Evolutionary conservation across 2,797 vertebrate species (phyloP), one percentile per base, ranked within the genome.

Genomic region (Tapirus indicus): DNA sequence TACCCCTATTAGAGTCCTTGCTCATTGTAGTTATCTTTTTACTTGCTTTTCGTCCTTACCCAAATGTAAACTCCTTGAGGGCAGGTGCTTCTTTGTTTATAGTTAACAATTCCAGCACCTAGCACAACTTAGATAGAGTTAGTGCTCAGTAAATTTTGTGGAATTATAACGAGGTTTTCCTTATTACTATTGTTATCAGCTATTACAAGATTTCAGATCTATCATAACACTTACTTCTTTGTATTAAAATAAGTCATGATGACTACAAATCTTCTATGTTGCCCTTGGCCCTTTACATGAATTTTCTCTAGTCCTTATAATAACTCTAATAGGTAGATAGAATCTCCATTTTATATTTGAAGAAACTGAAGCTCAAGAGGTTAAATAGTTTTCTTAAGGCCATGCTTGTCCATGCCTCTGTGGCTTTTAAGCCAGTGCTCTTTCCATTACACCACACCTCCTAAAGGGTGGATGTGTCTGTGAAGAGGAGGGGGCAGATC

Each of bases 271-370:
- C 35, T 79, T 78, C 62, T 75, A 2, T 64, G 58, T 75, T 95
- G 52, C 62, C 14, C 12, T 79, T 75, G 87, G 52, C 21, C 44
- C 62, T 88, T 77, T 88, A 87, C 41, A n/a, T 97, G 64, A 87
- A 60, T 87, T 84, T 95, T 85, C 49, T 87, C n/a, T 84, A 80
- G 41, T 93, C 47, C 71, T 85, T 69, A 68, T 20, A 83, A 25
- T 90, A 93, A 93, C n/a, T 21, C 29, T 78, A 78, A 25, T 91
- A 58, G 47, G 21, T 54, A 54, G 9, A 11, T 79, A 74, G 83
- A 96, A 64, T 85, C 21, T 9, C n/a, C 52, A 56, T 88, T 91
- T 95, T 94, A 58, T 83, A 41, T 92, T 92, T 97, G 80, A 90
- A 62, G 41, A 94, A 88, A 82, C 44, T 41, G 66, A 90, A 49